phyloP scores from a whole-genome alignment of 1,140 invertebrate species.

The Cepaea nemoralis region DNA sequence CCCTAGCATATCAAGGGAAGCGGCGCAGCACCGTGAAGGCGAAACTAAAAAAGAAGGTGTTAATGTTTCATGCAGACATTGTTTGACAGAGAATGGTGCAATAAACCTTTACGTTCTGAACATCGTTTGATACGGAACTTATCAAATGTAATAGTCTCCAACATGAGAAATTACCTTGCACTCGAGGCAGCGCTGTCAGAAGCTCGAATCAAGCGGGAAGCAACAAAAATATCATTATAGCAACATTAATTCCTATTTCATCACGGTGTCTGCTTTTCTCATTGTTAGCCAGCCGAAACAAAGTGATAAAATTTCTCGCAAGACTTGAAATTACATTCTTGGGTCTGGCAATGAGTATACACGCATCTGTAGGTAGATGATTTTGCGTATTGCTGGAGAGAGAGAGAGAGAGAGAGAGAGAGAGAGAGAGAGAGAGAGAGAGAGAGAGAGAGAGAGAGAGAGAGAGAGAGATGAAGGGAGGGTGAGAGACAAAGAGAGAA shows the following conservation, averaged over 20 bases:
- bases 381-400: neutral
- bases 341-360: neutral
- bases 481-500: no score
- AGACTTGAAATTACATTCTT: neutral
- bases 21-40: neutral
- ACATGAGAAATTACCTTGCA: neutral
- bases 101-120: neutral
- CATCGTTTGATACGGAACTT: constrained; percentile 8
- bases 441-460: no score
- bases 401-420: no score
- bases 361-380: neutral
- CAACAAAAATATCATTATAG: neutral
- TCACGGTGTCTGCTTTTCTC: neutral
- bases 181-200: neutral
- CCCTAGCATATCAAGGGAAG: neutral
- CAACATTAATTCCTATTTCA: neutral
- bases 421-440: no score
- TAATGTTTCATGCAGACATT: constrained; percentile 5
- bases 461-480: no score
- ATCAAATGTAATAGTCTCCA: neutral
- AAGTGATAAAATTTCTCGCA: neutral
- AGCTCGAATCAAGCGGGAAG: neutral
- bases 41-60: neutral
- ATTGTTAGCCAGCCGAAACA: neutral
- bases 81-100: neutral